phyloP scores from a whole-genome alignment of 2,888 invertebrate species.

The Drosophila mimica region DNA sequence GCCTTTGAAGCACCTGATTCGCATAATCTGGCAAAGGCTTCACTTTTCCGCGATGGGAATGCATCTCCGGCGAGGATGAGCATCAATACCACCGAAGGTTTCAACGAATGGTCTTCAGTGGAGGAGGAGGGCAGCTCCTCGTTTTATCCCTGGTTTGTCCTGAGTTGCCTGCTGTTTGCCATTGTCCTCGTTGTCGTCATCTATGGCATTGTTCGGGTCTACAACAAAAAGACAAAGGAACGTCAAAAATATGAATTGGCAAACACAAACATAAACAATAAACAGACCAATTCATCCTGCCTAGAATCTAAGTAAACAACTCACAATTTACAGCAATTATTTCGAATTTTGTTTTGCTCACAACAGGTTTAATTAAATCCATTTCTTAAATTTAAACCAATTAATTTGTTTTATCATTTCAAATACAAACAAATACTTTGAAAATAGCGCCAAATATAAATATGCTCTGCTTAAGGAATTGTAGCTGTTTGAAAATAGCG shows the following conservation, averaged over 20 bases:
- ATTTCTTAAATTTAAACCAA: neutral
- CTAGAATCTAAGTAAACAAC: conserved; percentile 31
- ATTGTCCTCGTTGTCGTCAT: conserved; percentile 62
- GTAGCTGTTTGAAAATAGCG: conserved; percentile 1
- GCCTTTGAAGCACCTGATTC: conserved; percentile 77
- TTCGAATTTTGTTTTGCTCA: neutral
- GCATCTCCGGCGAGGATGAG: conserved; percentile 41
- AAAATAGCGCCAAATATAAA: neutral
- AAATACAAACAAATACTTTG: conserved; percentile 15
- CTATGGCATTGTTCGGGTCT: conserved; percentile 68
- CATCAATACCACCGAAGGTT: conserved; percentile 26
- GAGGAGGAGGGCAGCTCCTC: conserved; percentile 48
- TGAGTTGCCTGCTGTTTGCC: conserved; percentile 64
- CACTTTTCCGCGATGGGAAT: conserved; percentile 52
- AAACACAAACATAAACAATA: conserved; percentile 50
- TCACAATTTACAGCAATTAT: neutral
- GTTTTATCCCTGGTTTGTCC: conserved; percentile 80
- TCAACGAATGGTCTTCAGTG: conserved; percentile 55
- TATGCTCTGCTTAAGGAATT: conserved; percentile 11
- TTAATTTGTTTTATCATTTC: neutral
- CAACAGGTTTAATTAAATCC: neutral
- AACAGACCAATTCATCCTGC: conserved; percentile 29
- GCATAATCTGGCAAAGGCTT: conserved; percentile 64
- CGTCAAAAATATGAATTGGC: conserved; percentile 75
- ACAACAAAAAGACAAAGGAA: conserved; percentile 63